Percentiles rank a stretch among this genome's conserved stretches.
Evolutionary conservation across 1,140 invertebrate genomes (phyloP).

Genomic region (Scaptodrosophila lebanonensis): DNA sequence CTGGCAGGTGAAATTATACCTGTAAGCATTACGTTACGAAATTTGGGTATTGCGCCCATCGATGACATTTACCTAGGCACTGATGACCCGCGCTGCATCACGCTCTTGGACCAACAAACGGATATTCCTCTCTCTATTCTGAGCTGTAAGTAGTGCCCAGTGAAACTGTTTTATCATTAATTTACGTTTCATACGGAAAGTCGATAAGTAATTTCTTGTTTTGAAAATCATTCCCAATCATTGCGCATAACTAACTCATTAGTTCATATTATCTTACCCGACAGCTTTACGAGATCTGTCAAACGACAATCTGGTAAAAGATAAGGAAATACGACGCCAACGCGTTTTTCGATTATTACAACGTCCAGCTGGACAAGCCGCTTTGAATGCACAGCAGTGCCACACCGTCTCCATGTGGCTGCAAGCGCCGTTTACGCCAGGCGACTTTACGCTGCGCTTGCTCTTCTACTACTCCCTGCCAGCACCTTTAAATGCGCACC

Average conservation of each 20-base stretch:
- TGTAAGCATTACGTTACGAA: slow-evolving; percentile 81
- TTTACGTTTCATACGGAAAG: background rate
- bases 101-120: slow-evolving; percentile 79
- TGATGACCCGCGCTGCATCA: slow-evolving; percentile 79
- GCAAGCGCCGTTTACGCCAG: slow-evolving; percentile 82
- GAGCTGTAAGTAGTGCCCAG: slow-evolving; percentile 73
- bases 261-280: background rate
- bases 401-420: slow-evolving; percentile 83
- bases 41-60: slow-evolving; percentile 82
- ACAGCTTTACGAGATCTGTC: slow-evolving; percentile 57
- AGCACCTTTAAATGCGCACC: slow-evolving; percentile 68
- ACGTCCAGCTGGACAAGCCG: slow-evolving; percentile 55
- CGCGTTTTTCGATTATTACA: slow-evolving; percentile 79
- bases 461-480: slow-evolving; percentile 86
- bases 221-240: too few species aligned
- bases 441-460: slow-evolving; percentile 82
- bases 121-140: slow-evolving; percentile 54
- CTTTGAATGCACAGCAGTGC: slow-evolving; percentile 79
- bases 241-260: too few species aligned
- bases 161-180: background rate
- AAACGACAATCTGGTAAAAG: slow-evolving; percentile 76
- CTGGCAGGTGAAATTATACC: slow-evolving; percentile 84
- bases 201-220: background rate
- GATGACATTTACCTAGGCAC: slow-evolving; percentile 81
- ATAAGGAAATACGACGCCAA: slow-evolving; percentile 78